A percentile compares a stretch with the other conserved stretches of the same genome.
phyloP scores from a whole-genome alignment of 1,140 invertebrate genomes.

The Temnothorax nylanderi region DNA sequence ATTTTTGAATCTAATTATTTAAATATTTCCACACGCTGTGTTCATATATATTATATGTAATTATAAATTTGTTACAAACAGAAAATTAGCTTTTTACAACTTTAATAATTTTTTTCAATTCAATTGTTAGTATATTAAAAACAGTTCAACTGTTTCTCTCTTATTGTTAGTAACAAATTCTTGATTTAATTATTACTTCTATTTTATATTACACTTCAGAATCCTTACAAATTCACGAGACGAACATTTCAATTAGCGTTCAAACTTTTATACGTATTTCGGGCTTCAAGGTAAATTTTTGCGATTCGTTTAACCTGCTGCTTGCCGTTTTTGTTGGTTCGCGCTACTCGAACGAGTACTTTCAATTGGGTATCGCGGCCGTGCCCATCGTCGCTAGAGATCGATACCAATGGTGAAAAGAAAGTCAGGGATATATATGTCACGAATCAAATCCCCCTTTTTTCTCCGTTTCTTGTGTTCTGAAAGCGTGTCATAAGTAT shows the following conservation, averaged over 20 bases:
- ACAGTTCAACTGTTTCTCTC: background rate
- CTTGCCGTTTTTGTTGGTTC: slow-evolving; percentile 9
- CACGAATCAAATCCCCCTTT: slow-evolving; percentile 63
- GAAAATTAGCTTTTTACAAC: background rate
- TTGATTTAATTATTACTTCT: slow-evolving; percentile 32
- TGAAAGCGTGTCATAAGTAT: slow-evolving; percentile 54
- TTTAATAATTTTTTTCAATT: background rate
- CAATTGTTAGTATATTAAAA: background rate
- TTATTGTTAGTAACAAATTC: background rate
- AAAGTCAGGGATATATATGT: slow-evolving; percentile 50
- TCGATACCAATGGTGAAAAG: slow-evolving; percentile 47
- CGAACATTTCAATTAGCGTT: slow-evolving; percentile 32
- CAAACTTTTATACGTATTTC: slow-evolving; percentile 24
- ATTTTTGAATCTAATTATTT: background rate
- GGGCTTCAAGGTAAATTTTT: slow-evolving; percentile 36
- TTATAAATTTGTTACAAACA: background rate
- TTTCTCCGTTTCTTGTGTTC: slow-evolving; percentile 30
- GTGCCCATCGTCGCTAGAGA: slow-evolving; percentile 31
- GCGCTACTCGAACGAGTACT: background rate
- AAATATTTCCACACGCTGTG: background rate
- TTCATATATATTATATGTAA: background rate
- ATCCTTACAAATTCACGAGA: background rate
- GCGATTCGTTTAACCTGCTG: slow-evolving; percentile 21
- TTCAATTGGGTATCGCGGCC: slow-evolving; percentile 44
- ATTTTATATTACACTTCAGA: background rate